A percentile compares a stretch with the other conserved stretches of the same genome.
Evolutionary conservation across 2,888 invertebrate genomes (phyloP).

Genomic region (Lacanobia wlatinum): DNA sequence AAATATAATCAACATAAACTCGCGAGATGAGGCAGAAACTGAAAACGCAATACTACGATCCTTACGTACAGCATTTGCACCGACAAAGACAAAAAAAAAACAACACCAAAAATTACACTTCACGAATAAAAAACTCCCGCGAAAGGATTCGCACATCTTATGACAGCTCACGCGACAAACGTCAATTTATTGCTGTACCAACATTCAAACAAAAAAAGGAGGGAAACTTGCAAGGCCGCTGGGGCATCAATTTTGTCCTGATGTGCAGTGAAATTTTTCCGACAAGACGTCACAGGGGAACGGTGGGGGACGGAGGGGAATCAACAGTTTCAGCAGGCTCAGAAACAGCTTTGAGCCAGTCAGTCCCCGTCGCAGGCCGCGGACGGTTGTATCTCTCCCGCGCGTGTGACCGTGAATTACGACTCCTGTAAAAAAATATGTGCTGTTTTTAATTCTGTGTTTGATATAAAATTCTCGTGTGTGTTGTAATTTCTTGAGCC

Average conservation of each 20-base stretch:
- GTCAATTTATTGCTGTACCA: slow-evolving; percentile 28
- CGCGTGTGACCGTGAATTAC: slow-evolving; percentile 48
- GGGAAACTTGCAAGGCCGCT: slow-evolving; percentile 43
- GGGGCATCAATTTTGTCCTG: slow-evolving; percentile 54
- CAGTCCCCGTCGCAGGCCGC: slow-evolving; percentile 41
- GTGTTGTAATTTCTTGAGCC: slow-evolving; percentile 27
- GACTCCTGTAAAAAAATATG: slow-evolving; percentile 56
- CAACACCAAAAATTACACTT: neutral
- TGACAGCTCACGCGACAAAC: slow-evolving; percentile 5
- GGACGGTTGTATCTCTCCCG: slow-evolving; percentile 45
- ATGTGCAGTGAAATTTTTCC: slow-evolving; percentile 75
- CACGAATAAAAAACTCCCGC: neutral
- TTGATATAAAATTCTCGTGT: slow-evolving; percentile 30
- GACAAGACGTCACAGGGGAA: slow-evolving; percentile 64
- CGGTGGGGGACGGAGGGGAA: slow-evolving; percentile 54
- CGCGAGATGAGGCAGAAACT: neutral
- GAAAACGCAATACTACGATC: neutral
- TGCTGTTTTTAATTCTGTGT: slow-evolving; percentile 50
- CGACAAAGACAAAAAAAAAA: neutral
- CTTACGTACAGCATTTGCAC: neutral
- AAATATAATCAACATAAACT: too few species aligned
- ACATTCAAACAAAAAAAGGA: slow-evolving; percentile 42
- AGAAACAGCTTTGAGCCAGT: slow-evolving; percentile 65
- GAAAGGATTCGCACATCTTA: slow-evolving; percentile 15
- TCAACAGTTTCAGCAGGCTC: slow-evolving; percentile 72